Conservation (phyloP, 2,888 invertebrate species). For the Trichopria drosophilae region DNA sequence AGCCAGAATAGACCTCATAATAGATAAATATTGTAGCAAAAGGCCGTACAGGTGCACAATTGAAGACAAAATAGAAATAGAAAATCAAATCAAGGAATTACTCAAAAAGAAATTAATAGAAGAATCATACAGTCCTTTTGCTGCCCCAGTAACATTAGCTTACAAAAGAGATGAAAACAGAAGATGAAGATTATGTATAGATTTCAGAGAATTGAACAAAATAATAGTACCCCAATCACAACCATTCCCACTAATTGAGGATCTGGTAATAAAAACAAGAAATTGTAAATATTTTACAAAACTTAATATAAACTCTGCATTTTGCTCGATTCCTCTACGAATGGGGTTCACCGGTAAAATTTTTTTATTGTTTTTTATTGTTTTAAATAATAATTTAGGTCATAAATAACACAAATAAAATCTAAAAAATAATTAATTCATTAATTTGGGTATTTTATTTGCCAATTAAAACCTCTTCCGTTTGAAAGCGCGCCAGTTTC, state of each 20-base stretch:
- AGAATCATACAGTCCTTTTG: slow-evolving; percentile 27
- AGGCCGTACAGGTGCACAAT: slow-evolving; percentile 33
- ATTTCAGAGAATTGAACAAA: slow-evolving; percentile 27
- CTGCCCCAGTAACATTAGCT: slow-evolving; percentile 25
- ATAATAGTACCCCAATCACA: slow-evolving; percentile 28
- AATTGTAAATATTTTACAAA: slow-evolving; percentile 30
- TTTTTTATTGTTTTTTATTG: too few relatives aligned
- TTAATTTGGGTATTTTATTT: too few relatives aligned
- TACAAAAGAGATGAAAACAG: slow-evolving; percentile 27
- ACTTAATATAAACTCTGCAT: slow-evolving; percentile 39
- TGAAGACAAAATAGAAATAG: slow-evolving; percentile 33
- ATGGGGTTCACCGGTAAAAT: too few relatives aligned
- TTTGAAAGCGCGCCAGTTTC: too few relatives aligned
- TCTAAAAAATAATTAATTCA: too few relatives aligned
- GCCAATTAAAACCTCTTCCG: too few relatives aligned
- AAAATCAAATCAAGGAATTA: slow-evolving; percentile 18
- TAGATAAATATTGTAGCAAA: slow-evolving; percentile 34
- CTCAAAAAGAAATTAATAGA: slow-evolving; percentile 20
- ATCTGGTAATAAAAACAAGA: slow-evolving; percentile 31
- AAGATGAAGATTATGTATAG: slow-evolving; percentile 21
- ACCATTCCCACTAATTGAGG: slow-evolving; percentile 37
- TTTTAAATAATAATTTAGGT: too few relatives aligned
- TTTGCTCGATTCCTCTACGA: slow-evolving; percentile 36
- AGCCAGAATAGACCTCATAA: slow-evolving; percentile 33
- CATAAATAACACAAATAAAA: too few relatives aligned